A percentile compares a stretch with the other conserved stretches of the same genome.
These are phyloP conservation scores for Spodoptera picta DNA, from an alignment of 2,888 invertebrate species.

Conservation along the genomic window DNA sequence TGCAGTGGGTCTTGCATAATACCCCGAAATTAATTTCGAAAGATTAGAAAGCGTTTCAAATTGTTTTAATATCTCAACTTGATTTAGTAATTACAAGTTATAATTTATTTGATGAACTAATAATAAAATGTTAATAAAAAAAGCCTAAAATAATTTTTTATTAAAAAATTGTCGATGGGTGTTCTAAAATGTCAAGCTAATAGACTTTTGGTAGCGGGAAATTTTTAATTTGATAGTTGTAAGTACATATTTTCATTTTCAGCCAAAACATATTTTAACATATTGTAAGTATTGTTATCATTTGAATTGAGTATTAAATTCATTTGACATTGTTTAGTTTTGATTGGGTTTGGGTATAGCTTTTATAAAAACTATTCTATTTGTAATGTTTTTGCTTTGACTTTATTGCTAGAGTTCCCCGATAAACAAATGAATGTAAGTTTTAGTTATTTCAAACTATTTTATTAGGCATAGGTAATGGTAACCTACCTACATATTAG, in stretches of 20 bases:
- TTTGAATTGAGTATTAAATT: too few species aligned
- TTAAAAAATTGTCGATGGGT: neutral
- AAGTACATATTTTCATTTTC: neutral
- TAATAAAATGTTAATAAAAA: neutral
- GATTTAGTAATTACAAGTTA: neutral
- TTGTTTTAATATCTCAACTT: neutral
- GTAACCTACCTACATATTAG: too few species aligned
- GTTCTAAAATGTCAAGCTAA: slow-evolving; percentile 6
- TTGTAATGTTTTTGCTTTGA: too few species aligned
- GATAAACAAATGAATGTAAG: too few species aligned
- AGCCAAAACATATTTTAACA: too few species aligned
- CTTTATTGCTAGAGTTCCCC: too few species aligned
- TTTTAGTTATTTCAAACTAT: too few species aligned
- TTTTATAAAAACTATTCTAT: neutral
- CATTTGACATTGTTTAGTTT: too few species aligned
- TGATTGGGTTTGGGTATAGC: too few species aligned
- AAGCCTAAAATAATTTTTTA: neutral
- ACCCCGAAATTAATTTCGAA: neutral
- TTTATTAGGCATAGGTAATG: too few species aligned
- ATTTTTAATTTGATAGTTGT: neutral
- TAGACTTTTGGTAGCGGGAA: slow-evolving; percentile 19
- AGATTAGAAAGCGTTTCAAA: neutral
- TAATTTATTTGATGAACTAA: too few species aligned
- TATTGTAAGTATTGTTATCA: too few species aligned
- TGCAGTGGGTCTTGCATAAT: slow-evolving; percentile 33